phyloP scores from a whole-genome alignment of 2,113 vertebrate genomes.

The Leptobrachium ailaonicum region DNA sequence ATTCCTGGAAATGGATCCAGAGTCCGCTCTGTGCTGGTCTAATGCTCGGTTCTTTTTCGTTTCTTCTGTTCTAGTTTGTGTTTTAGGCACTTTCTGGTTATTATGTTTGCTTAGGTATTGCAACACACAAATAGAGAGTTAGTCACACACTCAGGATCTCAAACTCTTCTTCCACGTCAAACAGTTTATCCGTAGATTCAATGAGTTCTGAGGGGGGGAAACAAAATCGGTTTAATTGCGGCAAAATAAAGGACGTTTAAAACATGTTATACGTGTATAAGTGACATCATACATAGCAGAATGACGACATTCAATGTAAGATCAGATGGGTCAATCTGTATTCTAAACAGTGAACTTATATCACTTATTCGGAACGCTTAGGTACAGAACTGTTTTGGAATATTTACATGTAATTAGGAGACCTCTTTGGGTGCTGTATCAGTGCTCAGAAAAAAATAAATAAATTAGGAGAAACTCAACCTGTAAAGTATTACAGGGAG shows the following conservation, averaged over 20 bases:
- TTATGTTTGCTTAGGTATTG: conserved; percentile 61
- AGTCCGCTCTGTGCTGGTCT: conserved; percentile 1
- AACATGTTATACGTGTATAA: no score
- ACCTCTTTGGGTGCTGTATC: no score
- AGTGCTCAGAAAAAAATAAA: no score
- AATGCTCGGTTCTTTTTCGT: conserved; percentile 54
- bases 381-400: no score
- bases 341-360: no score
- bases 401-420: no score
- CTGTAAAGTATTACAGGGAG: no score
- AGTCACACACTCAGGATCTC: conserved; percentile 82
- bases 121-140: conserved; percentile 47
- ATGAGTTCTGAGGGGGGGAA: conserved; percentile 75
- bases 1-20: not conserved
- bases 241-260: not conserved
- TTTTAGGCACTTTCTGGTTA: conserved; percentile 77
- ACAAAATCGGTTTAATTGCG: not conserved
- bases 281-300: no score
- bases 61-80: not conserved
- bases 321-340: no score
- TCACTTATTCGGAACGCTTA: no score
- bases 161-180: conserved; percentile 86
- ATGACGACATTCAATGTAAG: no score
- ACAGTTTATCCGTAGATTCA: conserved; percentile 82
- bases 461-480: no score